These are phyloP conservation scores for Clusia tigrina DNA, from an alignment of 2,888 invertebrate species.

Conservation along the genomic window DNA sequence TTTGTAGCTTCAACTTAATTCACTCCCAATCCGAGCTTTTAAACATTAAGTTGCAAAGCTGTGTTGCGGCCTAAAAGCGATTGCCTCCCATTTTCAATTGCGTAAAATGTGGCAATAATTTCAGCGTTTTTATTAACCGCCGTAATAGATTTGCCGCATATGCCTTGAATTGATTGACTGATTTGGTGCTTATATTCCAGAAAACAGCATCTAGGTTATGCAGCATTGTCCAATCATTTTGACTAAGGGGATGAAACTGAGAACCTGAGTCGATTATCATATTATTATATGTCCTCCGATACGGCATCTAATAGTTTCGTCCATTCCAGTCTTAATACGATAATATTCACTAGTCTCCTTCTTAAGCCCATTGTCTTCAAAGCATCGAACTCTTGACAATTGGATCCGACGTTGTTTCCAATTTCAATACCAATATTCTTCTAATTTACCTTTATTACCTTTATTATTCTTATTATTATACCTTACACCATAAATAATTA, in stretches of 20 bases:
- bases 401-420: slow-evolving; percentile 9
- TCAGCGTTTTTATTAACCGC: no score
- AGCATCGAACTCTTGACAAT: slow-evolving; percentile 14
- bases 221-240: slow-evolving; percentile 21
- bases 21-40: no score
- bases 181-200: slow-evolving; percentile 26
- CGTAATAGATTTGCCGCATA: slow-evolving; percentile 21
- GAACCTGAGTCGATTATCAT: slow-evolving; percentile 15
- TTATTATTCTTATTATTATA: slow-evolving; percentile 30
- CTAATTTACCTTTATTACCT: slow-evolving; percentile 20
- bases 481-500: no score
- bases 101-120: no score
- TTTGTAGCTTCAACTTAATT: slow-evolving; percentile 15
- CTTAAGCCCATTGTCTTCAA: slow-evolving; percentile 16
- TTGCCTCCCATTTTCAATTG: no score
- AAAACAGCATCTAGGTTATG: slow-evolving; percentile 14
- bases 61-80: background rate
- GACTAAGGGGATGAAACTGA: no score
- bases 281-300: slow-evolving; percentile 7
- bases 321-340: slow-evolving; percentile 13
- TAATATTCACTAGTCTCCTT: slow-evolving; percentile 16
- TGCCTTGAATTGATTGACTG: slow-evolving; percentile 26
- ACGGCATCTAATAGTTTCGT: slow-evolving; percentile 18
- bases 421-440: slow-evolving; percentile 7
- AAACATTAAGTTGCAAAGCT: slow-evolving; percentile 20